Base-by-base conservation (phyloP, 2,888 invertebrate genomes). In the Xylophagus ater region DNA sequence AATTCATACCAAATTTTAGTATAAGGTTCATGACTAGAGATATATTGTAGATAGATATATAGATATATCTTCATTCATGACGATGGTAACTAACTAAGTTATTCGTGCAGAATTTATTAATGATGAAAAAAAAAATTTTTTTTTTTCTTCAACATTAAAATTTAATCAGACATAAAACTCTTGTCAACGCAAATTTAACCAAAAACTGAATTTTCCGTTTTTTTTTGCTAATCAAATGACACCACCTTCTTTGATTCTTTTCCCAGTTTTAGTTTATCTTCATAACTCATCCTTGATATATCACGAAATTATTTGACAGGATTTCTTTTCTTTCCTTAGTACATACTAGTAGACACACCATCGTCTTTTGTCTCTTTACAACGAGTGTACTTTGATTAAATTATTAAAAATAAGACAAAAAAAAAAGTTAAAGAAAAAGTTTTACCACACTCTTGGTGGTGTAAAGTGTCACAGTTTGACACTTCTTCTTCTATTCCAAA, bases 151-250 rank as follows among this genome's bases (percentile, higher is more conserved):
- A 52, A 48, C 53, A 57, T 58, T 57, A 59, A 58, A 60, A 60
- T 58, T 59, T 57, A 54, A 59, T 59, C 56, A 56, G 57, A 55
- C 55, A 54, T 52, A 53, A 50, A 53, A 51, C 50, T n/a, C n/a
- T 51, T 51, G 52, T 52, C 51, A 54, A 47, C 49, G 49, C 49
- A 46, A 46, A 49, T 51, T 47, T 47, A 47, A 34, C 37, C 32
- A 41, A 41, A n/a, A n/a, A n/a, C n/a, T n/a, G n/a, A n/a, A n/a
- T n/a, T n/a, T n/a, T n/a, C n/a, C n/a, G n/a, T n/a, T n/a, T n/a
- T n/a, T n/a, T n/a, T n/a, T n/a, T n/a, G n/a, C n/a, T n/a, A n/a
- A n/a, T n/a, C 40, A 36, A 37, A 34, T 23, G 29, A 33, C 36
- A 19, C 32, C 40, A 35, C 26, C 13, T 13, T 17, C 18, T 17